phyloP scores from a whole-genome alignment of 23 tunicate species.

The Pegea sp. region DNA sequence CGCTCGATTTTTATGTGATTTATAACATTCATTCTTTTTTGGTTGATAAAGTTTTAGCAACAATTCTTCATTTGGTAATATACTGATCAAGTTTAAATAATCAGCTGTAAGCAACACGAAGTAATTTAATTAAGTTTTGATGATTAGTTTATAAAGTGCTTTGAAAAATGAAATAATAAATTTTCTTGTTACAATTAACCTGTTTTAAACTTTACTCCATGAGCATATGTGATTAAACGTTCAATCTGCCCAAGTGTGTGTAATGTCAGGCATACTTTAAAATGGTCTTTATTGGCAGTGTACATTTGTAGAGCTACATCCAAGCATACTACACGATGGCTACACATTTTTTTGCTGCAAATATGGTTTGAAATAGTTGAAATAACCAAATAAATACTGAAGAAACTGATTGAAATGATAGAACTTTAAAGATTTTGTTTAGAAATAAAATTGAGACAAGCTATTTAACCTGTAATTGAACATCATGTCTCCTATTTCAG shows the following conservation, averaged over 20 bases:
- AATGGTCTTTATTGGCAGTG: constrained; percentile 17
- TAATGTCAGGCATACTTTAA: neutral
- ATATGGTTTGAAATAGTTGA: neutral
- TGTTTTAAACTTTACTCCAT: no score
- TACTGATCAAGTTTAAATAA: no score
- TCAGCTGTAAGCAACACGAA: no score
- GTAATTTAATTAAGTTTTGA: no score
- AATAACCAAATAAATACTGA: no score
- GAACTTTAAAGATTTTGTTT: neutral
- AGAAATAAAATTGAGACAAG: neutral
- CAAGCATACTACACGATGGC: constrained; percentile 19
- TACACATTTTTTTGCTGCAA: constrained; percentile 11
- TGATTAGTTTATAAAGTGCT: no score
- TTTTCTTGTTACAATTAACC: no score
- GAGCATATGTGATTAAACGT: constrained; percentile 37
- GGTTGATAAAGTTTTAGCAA: no score
- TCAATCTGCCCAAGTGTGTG: constrained; percentile 15
- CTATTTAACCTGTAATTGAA: constrained; percentile 23
- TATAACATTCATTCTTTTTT: no score
- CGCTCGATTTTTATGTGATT: no score
- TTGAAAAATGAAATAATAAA: no score
- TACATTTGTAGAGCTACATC: constrained; percentile 50
- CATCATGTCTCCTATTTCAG: constrained; percentile 23
- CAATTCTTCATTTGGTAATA: no score
- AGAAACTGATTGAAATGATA: neutral